These are phyloP conservation scores for Orcinus orca DNA, from an alignment of 2,113 vertebrate species.

Conservation along the genomic window DNA sequence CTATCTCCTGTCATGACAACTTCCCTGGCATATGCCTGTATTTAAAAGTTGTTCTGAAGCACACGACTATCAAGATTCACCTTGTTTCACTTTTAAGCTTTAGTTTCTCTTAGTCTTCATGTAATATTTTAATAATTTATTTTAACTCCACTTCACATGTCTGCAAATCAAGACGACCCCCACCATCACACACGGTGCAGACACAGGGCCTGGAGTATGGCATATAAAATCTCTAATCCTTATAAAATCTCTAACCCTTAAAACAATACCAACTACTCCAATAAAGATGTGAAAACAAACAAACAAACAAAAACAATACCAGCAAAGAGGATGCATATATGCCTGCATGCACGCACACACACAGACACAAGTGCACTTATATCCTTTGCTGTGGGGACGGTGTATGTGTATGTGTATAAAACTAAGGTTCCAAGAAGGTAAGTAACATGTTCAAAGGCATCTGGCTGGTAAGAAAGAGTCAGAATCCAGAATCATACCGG, in stretches of 20 bases:
- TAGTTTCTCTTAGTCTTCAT: background rate
- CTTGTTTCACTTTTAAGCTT: background rate
- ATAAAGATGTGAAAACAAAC: no score
- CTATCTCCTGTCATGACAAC: background rate
- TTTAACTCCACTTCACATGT: background rate
- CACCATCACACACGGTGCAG: background rate
- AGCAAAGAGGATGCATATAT: background rate
- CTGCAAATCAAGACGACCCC: background rate
- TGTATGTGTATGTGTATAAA: background rate
- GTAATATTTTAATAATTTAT: background rate
- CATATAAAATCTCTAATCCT: background rate
- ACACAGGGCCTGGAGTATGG: background rate
- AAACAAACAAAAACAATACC: background rate
- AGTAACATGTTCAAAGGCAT: background rate
- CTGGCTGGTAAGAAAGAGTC: background rate
- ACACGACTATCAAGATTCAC: background rate
- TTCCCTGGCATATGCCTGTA: background rate
- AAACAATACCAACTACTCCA: background rate
- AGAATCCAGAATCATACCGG: background rate
- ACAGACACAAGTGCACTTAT: background rate
- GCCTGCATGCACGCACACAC: accelerated
- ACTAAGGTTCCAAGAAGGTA: background rate
- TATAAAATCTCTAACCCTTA: background rate
- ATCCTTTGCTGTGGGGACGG: background rate
- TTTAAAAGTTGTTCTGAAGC: background rate